These are phyloP conservation scores for Chelon auratus DNA, from an alignment of 2,797 vertebrate species.

Conservation along the genomic window DNA sequence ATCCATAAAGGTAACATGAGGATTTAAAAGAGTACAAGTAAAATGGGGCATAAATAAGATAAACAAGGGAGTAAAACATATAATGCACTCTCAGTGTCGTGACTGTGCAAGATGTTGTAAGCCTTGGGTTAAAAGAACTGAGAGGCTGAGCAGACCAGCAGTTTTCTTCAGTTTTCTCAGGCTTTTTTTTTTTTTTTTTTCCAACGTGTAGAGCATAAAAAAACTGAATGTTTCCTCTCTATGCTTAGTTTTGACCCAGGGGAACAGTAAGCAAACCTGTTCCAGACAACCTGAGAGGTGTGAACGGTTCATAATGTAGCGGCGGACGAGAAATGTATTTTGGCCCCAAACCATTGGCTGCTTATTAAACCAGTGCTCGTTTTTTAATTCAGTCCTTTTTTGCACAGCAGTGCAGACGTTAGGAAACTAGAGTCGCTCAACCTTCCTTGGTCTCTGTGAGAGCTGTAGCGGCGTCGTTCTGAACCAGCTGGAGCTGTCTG, in stretches of 20 bases:
- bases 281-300: slow-evolving; percentile 6
- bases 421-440: not conserved
- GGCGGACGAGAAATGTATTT: not conserved
- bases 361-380: not conserved
- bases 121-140: not conserved
- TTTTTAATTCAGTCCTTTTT: too few relatives aligned
- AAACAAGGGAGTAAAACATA: not conserved
- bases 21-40: not conserved
- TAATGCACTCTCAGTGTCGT: not conserved
- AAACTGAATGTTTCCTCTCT: slow-evolving; percentile 1
- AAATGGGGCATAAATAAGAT: not conserved
- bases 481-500: slow-evolving; percentile 3
- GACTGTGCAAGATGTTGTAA: not conserved
- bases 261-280: not conserved
- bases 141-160: not conserved
- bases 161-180: not conserved
- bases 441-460: not conserved
- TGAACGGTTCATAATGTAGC: slow-evolving; percentile 8
- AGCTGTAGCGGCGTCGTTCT: not conserved
- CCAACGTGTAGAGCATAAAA: not conserved
- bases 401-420: not conserved
- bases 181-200: not conserved
- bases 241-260: not conserved
- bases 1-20: not conserved
- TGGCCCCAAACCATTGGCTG: not conserved